Percentiles rank a stretch among this genome's conserved stretches.
These are phyloP conservation scores for Eulemur rufifrons DNA, from an alignment of 2,113 vertebrate genomes.

Conservation along the genomic window DNA sequence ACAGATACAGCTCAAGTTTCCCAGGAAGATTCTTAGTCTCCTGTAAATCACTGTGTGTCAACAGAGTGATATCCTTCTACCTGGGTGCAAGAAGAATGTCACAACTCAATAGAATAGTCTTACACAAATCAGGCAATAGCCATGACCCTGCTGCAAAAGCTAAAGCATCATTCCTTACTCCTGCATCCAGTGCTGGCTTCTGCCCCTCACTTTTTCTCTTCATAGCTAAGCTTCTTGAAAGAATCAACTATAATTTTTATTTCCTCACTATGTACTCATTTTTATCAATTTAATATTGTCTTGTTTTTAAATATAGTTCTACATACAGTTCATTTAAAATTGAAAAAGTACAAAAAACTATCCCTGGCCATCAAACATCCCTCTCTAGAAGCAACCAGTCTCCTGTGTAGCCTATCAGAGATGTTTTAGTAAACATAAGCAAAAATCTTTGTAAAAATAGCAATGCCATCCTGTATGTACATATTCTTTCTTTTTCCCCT, in stretches of 20 bases:
- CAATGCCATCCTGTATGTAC: background rate
- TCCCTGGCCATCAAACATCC: background rate
- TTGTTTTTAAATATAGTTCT: background rate
- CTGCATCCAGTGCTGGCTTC: background rate
- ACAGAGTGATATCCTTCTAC: background rate
- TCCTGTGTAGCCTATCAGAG: background rate
- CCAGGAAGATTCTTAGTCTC: background rate
- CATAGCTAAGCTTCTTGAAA: background rate
- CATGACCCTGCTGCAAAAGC: background rate
- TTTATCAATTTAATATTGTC: background rate
- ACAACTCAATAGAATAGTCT: background rate
- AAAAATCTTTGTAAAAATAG: background rate
- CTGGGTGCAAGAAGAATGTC: background rate
- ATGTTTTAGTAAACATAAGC: background rate
- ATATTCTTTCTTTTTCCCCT: background rate
- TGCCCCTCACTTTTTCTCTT: background rate
- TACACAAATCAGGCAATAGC: background rate
- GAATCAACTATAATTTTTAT: background rate
- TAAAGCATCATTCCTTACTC: background rate
- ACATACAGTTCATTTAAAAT: background rate
- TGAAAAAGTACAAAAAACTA: background rate
- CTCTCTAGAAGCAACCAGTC: background rate
- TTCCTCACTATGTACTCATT: background rate
- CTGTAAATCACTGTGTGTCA: background rate
- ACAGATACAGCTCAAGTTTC: background rate